Percentiles rank a stretch among this genome's conserved stretches.
Conservation (phyloP, 2,797 vertebrate species). For the Crocidura indochinensis region DNA sequence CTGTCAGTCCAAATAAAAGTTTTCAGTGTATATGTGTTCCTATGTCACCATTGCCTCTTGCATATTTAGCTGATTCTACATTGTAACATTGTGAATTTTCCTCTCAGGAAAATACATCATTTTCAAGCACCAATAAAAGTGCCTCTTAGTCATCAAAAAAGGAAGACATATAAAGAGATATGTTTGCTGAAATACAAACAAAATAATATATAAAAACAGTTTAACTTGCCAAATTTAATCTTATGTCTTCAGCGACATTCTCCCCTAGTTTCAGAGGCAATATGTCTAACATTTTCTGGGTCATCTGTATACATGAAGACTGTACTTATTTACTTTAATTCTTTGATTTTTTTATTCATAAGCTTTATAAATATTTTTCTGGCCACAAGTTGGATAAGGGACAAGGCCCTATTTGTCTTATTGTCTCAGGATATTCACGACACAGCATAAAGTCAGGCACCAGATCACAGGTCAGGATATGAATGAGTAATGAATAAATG, state of each 20-base stretch:
- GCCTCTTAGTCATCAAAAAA: neutral
- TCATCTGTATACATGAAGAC: neutral
- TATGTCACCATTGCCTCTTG: neutral
- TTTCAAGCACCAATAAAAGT: neutral
- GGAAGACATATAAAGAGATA: neutral
- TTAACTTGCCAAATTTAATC: neutral
- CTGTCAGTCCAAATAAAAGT: neutral
- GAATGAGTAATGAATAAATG: neutral
- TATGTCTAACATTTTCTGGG: neutral
- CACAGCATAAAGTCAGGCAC: neutral
- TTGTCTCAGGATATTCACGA: neutral
- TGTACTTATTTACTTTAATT: neutral
- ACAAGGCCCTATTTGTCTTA: neutral
- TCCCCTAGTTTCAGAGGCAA: neutral
- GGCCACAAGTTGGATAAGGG: neutral
- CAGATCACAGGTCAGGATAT: neutral
- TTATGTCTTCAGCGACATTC: no score
- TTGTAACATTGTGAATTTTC: neutral
- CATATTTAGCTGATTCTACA: neutral
- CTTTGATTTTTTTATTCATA: neutral
- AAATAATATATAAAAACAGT: neutral
- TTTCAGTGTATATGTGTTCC: neutral
- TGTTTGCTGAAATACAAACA: slow-evolving; percentile 11
- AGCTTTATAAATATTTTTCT: neutral
- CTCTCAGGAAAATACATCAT: neutral